phyloP scores from a whole-genome alignment of 2,797 vertebrate species.

The Phataginus tetradactyla region DNA sequence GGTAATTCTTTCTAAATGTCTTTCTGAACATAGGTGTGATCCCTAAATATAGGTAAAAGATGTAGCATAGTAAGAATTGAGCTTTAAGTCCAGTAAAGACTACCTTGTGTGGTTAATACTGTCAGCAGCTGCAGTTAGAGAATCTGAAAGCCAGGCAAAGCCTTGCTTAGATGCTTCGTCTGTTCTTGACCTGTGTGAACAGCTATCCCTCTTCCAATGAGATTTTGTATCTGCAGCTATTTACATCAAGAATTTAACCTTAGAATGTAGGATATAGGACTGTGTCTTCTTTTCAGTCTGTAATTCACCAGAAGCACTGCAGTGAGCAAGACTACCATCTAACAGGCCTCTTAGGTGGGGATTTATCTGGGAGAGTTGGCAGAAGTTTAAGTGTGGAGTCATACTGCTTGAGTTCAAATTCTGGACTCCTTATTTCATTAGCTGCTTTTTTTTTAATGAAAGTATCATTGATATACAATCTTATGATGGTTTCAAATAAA shows the following conservation, averaged over 20 bases:
- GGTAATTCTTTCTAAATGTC: neutral
- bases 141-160: neutral
- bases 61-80: neutral
- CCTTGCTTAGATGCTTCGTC: neutral
- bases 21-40: neutral
- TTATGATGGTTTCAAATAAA: too few relatives aligned
- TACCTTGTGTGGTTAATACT: neutral
- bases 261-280: neutral
- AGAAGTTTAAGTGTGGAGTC: neutral
- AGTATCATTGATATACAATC: too few relatives aligned
- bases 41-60: neutral
- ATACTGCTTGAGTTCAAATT: slow-evolving; percentile 18
- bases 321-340: neutral
- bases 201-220: neutral
- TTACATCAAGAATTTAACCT: neutral
- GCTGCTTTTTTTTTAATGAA: neutral
- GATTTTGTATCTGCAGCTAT: slow-evolving; percentile 27
- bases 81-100: neutral
- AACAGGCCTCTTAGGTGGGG: neutral
- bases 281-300: neutral
- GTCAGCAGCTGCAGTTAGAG: neutral
- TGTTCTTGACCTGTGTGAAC: neutral
- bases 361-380: neutral
- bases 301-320: neutral
- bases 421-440: neutral